These are phyloP conservation scores for Cyanoramphus novaezelandiae DNA, from an alignment of 2,113 vertebrate species.

Conservation along the genomic window DNA sequence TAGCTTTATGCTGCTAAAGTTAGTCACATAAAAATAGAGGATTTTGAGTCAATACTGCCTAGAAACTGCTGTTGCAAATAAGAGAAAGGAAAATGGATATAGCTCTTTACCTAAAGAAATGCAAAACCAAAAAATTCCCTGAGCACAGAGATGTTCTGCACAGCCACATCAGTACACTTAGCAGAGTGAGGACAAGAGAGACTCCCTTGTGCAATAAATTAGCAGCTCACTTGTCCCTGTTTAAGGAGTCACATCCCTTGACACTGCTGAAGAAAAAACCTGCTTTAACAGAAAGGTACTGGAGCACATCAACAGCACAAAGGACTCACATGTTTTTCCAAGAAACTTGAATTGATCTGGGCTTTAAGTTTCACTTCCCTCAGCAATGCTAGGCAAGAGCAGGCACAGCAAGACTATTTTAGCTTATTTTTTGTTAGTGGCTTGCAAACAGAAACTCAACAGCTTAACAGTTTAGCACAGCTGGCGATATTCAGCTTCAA, in stretches of 20 bases:
- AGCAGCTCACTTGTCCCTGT: not conserved
- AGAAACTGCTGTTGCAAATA: not conserved
- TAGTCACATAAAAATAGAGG: not conserved
- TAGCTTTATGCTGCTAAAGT: not conserved
- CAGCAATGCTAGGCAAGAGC: conserved; percentile 19
- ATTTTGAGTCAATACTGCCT: not conserved
- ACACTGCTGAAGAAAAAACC: not conserved
- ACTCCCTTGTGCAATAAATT: not conserved
- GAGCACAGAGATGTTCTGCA: not conserved
- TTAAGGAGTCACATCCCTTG: not conserved
- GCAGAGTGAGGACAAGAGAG: not conserved
- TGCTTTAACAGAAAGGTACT: not conserved
- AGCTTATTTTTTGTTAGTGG: conserved; percentile 32
- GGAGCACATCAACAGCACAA: not conserved
- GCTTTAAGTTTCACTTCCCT: conserved; percentile 10
- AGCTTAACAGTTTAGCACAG: conserved; percentile 54
- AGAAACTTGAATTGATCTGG: not conserved
- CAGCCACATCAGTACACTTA: accelerated
- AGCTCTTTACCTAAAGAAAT: not conserved
- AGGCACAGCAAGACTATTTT: conserved; percentile 48
- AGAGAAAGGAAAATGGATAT: not conserved
- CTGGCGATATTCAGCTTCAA: conserved; percentile 57
- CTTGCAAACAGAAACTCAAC: conserved; percentile 34
- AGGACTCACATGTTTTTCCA: not conserved
- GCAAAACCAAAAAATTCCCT: not conserved